Percentiles rank a stretch among this genome's conserved stretches.
Conservation (phyloP, 2,797 vertebrate species). For the Pogonophryne albipinna region DNA sequence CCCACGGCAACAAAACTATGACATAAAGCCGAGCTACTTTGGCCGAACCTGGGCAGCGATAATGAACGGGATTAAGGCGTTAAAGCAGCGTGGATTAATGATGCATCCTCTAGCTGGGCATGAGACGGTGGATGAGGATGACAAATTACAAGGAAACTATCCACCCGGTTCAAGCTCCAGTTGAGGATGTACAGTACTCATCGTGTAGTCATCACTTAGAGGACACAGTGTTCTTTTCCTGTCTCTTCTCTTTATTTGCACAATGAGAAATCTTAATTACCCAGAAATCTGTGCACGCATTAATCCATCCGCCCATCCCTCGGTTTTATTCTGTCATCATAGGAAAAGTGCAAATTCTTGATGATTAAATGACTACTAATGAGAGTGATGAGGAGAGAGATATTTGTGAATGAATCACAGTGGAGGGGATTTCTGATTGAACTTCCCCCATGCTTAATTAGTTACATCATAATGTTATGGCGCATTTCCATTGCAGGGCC, state of each 20-base stretch:
- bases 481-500: no score
- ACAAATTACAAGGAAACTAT: slow-evolving; percentile 45
- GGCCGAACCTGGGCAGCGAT: slow-evolving; percentile 52
- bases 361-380: no score
- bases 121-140: slow-evolving; percentile 34
- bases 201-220: slow-evolving; percentile 7
- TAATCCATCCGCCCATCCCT: slow-evolving; percentile 43
- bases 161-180: slow-evolving; percentile 14
- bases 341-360: no score
- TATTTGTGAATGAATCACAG: no score
- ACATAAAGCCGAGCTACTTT: slow-evolving; percentile 58
- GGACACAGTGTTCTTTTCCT: slow-evolving; percentile 35
- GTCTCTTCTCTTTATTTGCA: slow-evolving; percentile 26
- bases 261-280: slow-evolving; percentile 42
- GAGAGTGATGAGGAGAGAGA: no score
- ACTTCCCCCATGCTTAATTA: no score
- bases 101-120: slow-evolving; percentile 44
- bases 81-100: slow-evolving; percentile 66
- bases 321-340: neutral
- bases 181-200: slow-evolving; percentile 14
- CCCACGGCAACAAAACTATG: slow-evolving; percentile 35
- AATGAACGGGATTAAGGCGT: slow-evolving; percentile 66
- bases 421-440: no score
- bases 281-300: slow-evolving; percentile 39
- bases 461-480: no score